phyloP scores from a whole-genome alignment of 1,140 invertebrate genomes.

The Ladona fulva region DNA sequence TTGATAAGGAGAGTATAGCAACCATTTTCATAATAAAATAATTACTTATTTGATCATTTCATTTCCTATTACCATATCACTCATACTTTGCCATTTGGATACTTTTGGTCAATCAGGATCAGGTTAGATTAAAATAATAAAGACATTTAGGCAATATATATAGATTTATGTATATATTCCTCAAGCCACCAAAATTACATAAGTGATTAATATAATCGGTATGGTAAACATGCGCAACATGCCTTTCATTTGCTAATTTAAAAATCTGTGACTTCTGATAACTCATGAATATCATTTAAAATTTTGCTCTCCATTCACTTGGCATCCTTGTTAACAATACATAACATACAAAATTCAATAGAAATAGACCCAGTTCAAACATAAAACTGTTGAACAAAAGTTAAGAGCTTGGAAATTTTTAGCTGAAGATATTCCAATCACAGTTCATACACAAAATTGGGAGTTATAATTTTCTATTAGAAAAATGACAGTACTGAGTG shows the following conservation, averaged over 20 bases:
- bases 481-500: not conserved
- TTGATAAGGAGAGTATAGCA: too few relatives aligned
- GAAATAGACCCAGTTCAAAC: slow-evolving; percentile 9
- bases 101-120: too few relatives aligned
- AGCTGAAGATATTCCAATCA: slow-evolving; percentile 6
- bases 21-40: too few relatives aligned
- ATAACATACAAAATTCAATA: not conserved
- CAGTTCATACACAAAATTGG: not conserved
- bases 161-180: slow-evolving; percentile 10
- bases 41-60: too few relatives aligned
- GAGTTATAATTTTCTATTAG: not conserved
- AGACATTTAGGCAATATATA: slow-evolving; percentile 7
- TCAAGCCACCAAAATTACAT: slow-evolving; percentile 9
- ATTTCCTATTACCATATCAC: too few relatives aligned
- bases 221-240: slow-evolving; percentile 9
- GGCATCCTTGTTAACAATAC: not conserved
- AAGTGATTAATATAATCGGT: slow-evolving; percentile 10
- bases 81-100: too few relatives aligned
- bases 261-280: slow-evolving; percentile 10
- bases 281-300: slow-evolving; percentile 10
- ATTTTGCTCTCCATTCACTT: slow-evolving; percentile 6
- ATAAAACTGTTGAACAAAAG: slow-evolving; percentile 10
- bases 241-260: slow-evolving; percentile 6
- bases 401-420: not conserved
- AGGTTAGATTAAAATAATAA: not conserved